Percentiles rank a stretch among this genome's conserved stretches.
phyloP scores from a whole-genome alignment of 1,140 invertebrate species.

The Drusus annulatus region DNA sequence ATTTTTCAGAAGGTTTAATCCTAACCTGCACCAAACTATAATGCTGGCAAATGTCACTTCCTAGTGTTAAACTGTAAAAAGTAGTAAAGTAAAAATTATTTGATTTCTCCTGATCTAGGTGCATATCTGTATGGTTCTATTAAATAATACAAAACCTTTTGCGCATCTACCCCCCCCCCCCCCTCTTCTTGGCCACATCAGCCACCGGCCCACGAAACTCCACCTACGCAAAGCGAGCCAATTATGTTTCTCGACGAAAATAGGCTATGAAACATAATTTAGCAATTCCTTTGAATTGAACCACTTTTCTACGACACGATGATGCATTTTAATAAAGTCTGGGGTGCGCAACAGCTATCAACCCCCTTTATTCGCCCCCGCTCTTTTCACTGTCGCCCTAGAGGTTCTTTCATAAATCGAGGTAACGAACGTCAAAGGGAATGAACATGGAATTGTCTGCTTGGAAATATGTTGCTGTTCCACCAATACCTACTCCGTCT shows the following conservation, averaged over 20 bases:
- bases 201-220: neutral
- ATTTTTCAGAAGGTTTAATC: too few relatives aligned
- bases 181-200: neutral
- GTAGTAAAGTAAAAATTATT: too few relatives aligned
- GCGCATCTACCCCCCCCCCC: neutral
- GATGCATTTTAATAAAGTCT: constrained; percentile 52
- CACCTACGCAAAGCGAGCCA: constrained; percentile 35
- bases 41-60: too few relatives aligned
- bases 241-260: constrained; percentile 45
- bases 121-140: too few relatives aligned
- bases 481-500: too few relatives aligned
- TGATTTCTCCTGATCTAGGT: too few relatives aligned
- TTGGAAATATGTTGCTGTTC: neutral
- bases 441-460: neutral
- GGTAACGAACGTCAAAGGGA: constrained; percentile 19
- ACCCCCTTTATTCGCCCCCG: too few relatives aligned
- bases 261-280: constrained; percentile 52
- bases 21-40: too few relatives aligned
- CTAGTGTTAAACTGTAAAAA: too few relatives aligned
- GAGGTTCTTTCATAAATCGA: neutral
- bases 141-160: neutral
- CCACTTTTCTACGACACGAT: constrained; percentile 43
- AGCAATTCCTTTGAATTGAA: constrained; percentile 50
- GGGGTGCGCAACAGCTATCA: constrained; percentile 24
- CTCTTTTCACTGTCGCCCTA: too few relatives aligned